Percentiles rank a stretch among this genome's conserved stretches.
phyloP scores from a whole-genome alignment of 2,113 vertebrate species.

The Dromaius novaehollandiae region DNA sequence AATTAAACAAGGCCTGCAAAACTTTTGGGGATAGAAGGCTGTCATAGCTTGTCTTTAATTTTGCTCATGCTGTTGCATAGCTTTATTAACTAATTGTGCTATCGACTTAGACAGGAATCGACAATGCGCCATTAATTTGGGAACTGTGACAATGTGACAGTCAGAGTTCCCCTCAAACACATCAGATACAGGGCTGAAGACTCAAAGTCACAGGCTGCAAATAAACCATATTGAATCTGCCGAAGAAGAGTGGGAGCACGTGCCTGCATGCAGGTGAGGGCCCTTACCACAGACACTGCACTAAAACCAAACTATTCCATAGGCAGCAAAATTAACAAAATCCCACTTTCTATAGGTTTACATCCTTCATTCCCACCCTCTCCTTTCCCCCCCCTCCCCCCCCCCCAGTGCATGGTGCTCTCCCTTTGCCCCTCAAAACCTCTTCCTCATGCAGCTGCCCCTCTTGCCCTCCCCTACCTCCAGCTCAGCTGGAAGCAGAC shows the following conservation, averaged over 20 bases:
- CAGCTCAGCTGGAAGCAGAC: too few species aligned
- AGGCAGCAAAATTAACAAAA: neutral
- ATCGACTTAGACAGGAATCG: neutral
- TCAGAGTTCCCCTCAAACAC: neutral
- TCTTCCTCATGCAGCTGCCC: neutral
- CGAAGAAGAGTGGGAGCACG: neutral
- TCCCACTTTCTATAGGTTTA: neutral
- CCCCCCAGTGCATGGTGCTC: neutral
- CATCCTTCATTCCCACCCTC: neutral
- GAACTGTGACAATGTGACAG: neutral
- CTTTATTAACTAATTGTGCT: constrained; percentile 1
- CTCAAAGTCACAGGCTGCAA: neutral
- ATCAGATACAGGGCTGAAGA: neutral
- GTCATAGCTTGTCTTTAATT: neutral
- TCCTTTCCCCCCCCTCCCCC: too few species aligned
- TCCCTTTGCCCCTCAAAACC: neutral
- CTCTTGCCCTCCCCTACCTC: neutral
- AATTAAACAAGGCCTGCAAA: neutral
- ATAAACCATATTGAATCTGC: neutral
- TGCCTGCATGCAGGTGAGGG: neutral
- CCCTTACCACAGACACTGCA: neutral
- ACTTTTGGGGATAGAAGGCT: neutral
- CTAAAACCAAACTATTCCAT: neutral
- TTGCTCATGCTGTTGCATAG: neutral
- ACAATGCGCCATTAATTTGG: neutral